Evolutionary conservation across 2,113 vertebrate genomes (phyloP), one percentile per base, ranked within the genome.

Genomic region (Ardeotis arabs): DNA sequence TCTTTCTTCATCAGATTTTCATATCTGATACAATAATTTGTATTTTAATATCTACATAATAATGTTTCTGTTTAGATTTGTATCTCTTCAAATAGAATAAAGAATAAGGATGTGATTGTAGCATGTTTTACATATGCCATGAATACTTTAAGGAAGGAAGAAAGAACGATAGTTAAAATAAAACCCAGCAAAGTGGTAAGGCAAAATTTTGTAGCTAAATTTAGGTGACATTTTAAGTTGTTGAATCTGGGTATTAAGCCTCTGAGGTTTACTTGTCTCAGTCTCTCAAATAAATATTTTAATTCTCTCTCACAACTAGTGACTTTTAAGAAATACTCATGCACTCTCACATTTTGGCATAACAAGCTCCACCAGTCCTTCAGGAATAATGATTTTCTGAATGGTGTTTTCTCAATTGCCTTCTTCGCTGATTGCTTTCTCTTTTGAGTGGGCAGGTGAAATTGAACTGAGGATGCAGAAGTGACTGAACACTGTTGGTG

Each of bases 401-500:
- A 59, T 91, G 76, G 35, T 74, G 93, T 78, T 92, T 94, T 81
- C 91, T 92, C 76, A 68, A 17, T 77, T 55, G 67, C 17, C 35
- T 84, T 87, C 55, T 75, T 73, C 82, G 75, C 89, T n/a, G 33
- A 14, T 93, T 72, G 69, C 82, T 96, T 96, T 94, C 58, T 79
- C 45, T 84, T 76, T 62, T 14, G 63, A 93, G 35, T 31, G 58
- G 85, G 77, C 66, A 94, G 92, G 59, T 95, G 81, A 96, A 68
- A 68, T 60, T 58, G 69, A 91, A n/a, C 85, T 89, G 22, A 89
- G 87, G 77, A 93, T 94, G 72, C 86, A 74, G 89, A 95, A 93
- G 88, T 89, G 72, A 78, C 87, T 94, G 83, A 87, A 87, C 1
- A 0, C 67, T 89, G 33, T 55, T 68, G 87, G 73, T 89, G 84